Evolutionary conservation across 2,888 invertebrate species (phyloP), one percentile per base, ranked within the genome.

Genomic region (Drosophila parthenogenetica): DNA sequence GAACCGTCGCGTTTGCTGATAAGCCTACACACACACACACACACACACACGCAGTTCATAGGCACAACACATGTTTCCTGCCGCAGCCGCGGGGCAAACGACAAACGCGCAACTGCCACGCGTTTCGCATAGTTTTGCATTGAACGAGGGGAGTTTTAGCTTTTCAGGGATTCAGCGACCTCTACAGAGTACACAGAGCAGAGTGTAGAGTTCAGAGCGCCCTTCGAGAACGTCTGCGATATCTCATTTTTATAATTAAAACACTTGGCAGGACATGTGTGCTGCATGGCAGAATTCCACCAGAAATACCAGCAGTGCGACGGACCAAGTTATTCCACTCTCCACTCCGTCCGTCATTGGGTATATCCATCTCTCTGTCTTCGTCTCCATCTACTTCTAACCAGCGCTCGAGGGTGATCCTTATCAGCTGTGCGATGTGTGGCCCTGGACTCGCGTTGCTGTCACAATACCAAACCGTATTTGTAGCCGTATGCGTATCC

Each of bases 201-300:
- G 32, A 60, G 45, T 46, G 35, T 14, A 48, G 55, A 19, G 35
- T 22, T 35, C 61, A n/a, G 55, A 14, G 25, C 45, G 73, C 73
- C 74, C 75, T 54, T 73, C 58, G 59, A 61, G 54, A n/a, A 62
- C 64, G 75, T 65, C 67, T 76, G 74, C 79, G 83, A 87, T 83
- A 87, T 83, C 83, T 87, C 83, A 83, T 83, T 83, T 87, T 87
- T 83, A 83, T 85, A 85, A 85, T 85, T 85, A 85, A 85, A 85
- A 85, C 89, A 84, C 87, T 85, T 87, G 89, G 89, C 76, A 81
- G 87, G 81, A 89, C 89, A 83, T 85, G 87, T 85, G 87, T 89
- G 87, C 57, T 57, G 57, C 72, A 69, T 54, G 69, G 69, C 74
- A 83, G 87, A 75, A 82, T 82, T 82, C 82, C 87, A 57, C 60